phyloP scores from a whole-genome alignment of 2,888 invertebrate genomes.

The Acrocyrtus sp. region DNA sequence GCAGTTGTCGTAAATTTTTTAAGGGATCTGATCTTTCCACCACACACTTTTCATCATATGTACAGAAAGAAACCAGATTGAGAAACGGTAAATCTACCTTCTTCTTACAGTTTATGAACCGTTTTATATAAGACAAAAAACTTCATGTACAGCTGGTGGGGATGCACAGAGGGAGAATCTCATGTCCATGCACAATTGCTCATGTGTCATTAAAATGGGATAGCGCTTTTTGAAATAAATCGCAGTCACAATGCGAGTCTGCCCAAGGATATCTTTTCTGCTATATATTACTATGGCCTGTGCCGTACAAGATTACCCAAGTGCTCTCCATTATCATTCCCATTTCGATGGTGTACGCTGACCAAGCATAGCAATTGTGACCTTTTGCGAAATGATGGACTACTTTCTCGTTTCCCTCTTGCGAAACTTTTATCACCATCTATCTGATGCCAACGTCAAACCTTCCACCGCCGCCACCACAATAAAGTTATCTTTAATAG shows the following conservation, averaged over 20 bases:
- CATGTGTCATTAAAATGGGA: constrained; percentile 14
- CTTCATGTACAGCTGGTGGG: background rate
- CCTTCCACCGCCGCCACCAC: too few species aligned
- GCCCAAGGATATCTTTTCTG: constrained; percentile 15
- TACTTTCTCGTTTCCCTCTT: constrained; percentile 5
- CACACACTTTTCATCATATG: too few species aligned
- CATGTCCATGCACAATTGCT: constrained; percentile 34
- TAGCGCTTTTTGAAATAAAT: too few species aligned
- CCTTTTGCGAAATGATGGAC: background rate
- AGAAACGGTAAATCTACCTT: constrained; percentile 10
- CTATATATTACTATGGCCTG: constrained; percentile 8
- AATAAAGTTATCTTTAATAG: too few species aligned
- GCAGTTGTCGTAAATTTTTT: too few species aligned
- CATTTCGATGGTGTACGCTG: too few species aligned
- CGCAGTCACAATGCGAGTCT: constrained; percentile 7
- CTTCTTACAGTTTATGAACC: background rate
- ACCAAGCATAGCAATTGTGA: background rate
- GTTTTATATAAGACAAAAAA: background rate
- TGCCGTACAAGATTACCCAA: too few species aligned
- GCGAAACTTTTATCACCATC: too few species aligned
- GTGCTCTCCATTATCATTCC: too few species aligned
- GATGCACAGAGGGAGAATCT: too few species aligned
- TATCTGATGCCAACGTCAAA: too few species aligned
- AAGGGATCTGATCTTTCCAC: constrained; percentile 11
- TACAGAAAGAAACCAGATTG: background rate